Base-by-base conservation (phyloP, 1,140 invertebrate genomes). In the Nylanderia fulva region DNA sequence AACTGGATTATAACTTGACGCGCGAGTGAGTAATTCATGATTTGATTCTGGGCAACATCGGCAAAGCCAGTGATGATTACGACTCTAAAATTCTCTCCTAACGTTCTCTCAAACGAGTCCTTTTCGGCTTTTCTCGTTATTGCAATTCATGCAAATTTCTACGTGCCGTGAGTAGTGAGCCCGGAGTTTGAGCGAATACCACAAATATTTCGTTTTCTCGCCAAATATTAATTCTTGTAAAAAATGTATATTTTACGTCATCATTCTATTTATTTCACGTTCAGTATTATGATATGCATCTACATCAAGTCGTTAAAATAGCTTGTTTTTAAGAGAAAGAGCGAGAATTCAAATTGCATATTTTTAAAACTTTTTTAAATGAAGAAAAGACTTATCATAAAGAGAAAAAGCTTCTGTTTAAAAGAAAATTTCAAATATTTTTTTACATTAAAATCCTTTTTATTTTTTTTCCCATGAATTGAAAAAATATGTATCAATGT, bases 121-220 rank as follows among this genome's bases (percentile, higher is more conserved):
- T 52, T 21, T 45, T 54, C 85, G 18, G 7, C 48, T 52, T n/a
- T n/a, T 54, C 74, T 87, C 74, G 86, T 88, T 88, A 88, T 82
- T 69, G 69, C 45, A 69, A 87, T 87, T 85, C 74, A 85, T 88
- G 86, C 82, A 88, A 88, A 88, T 88, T 87, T 79, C 54, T 60
- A 79, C 61, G 64, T 72, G 71, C 64, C 58, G 42, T 18, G 15
- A 83, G 61, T 42, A n/a, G n/a, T n/a, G 33, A 69, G 21, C 5
- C 2, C 13, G 36, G 29, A 45, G 2, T 82, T 24, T n/a, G 76
- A 29, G 5, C 13, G 66, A 42, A 58, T 45, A 27, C 4, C 11
- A 18, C 48, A 36, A 58, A 13, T 71, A n/a, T 39, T 54, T 71
- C 29, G 27, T 71, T 9, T 13, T 71, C 39, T 71, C 54, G 39